Base-by-base conservation (phyloP, 2,888 invertebrate genomes). In the Drosophila lutescens region DNA sequence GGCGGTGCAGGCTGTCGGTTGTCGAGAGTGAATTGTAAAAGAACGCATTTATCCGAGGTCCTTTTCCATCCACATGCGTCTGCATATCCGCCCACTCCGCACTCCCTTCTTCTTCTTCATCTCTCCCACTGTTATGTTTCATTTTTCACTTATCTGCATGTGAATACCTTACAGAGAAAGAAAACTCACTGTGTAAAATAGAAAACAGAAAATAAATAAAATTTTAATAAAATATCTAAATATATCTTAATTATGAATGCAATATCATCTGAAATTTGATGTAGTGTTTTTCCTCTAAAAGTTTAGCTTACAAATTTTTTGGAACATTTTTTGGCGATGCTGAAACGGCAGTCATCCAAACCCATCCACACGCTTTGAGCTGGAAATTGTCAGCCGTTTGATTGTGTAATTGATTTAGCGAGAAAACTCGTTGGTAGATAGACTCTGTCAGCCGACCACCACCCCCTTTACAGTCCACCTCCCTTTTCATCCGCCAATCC, bases 341-440 rank as follows among this genome's bases (percentile, higher is more conserved):
- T 10, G 10, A 10, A 34, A 34, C 8, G 12, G 12, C 41, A 15
- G n/a, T 8, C 50, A 32, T n/a, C 17, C 57, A 17, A 20, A 30
- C 4, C 23, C 26, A 17, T 17, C 38, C 26, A 32, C 38, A 20
- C 26, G 43, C 32, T 57, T 60, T 47, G 40, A 65, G 66, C 44
- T 62, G 57, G 47, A 76, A 80, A 75, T 80, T 88, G 81, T 75
- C 81, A 78, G 74, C 61, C 85, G 66, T 85, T 89, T 87, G 78
- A 85, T 69, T 84, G 71, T 75, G 67, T 88, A 85, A 85, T 88
- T 85, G 87, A 87, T 85, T 85, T 89, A 78, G 85, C 78, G 71
- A 59, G 58, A 36, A 66, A 63, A 20, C 50, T 58, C 43, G 43
- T 44, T 53, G 36, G 12, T 6, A 67, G n/a, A 23, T 32, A 41